Base-by-base conservation (phyloP, 2,797 vertebrate genomes). In the Sebastes miniatus region DNA sequence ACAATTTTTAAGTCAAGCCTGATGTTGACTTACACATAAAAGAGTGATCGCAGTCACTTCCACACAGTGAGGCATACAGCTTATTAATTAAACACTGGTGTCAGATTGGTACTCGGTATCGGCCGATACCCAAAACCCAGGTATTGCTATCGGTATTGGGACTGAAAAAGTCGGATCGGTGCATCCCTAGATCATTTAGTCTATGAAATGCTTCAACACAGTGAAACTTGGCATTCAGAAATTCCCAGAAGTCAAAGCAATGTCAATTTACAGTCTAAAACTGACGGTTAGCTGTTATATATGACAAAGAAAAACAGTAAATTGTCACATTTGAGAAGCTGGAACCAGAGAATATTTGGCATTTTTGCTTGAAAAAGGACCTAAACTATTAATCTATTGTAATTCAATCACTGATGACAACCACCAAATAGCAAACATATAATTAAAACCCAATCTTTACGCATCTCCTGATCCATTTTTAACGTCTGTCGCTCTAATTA, bases 401-500 rank as follows among this genome's bases (percentile, higher is more conserved):
- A 20, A 59, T 59, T 83, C 66, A 81, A 27, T 39, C 1, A 43
- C 4, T 12, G 25, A 34, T 18, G 13, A 25, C 6, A 73, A 65
- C 50, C 24, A 13, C 4, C 20, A 57, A 32, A 32, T 64, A 29
- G 74, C 2, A 58, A 69, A 39, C 6, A 76, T 6, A 58, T 18
- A 75, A 69, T 83, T 66, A 84, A 83, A 80, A 34, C 22, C 50
- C 57, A 58, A 36, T 32, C 13, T 73, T 79, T 69, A 68, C 52
- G 73, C 61, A 56, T 70, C 54, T 81, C 64, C 54, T 80, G 80
- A 86, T 90, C 76, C 81, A 87, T 87, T 84, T 93, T 89, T 87
- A 90, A 91, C 83, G 76, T 83, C 83, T 82, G 87, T 73, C 79
- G 54, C 76, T 85, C 80, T 88, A 85, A 92, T 93, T 90, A 92